Evolutionary conservation across 1,140 invertebrate genomes (phyloP).

Genomic region (Drosophila pectinifera): DNA sequence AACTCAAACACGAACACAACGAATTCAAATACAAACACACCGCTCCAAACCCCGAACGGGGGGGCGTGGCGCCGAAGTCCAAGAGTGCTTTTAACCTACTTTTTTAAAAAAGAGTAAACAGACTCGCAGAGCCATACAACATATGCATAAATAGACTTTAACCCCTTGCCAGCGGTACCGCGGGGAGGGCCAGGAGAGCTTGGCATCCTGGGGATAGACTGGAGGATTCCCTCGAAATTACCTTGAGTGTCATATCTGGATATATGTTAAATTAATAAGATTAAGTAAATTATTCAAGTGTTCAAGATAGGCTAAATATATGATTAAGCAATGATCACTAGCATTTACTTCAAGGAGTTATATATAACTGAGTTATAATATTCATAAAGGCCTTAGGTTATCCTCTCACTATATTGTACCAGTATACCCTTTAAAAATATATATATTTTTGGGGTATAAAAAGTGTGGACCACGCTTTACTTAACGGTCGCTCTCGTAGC

Average conservation of each 20-base stretch:
- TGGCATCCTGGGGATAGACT: neutral
- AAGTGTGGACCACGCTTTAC: constrained; percentile 56
- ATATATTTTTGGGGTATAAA: constrained; percentile 8
- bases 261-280: too few species aligned
- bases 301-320: too few species aligned
- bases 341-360: too few species aligned
- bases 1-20: constrained; percentile 29
- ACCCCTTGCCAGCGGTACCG: constrained; percentile 28
- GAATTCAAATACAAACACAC: constrained; percentile 28
- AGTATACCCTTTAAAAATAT: neutral
- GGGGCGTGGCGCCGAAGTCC: constrained; percentile 56
- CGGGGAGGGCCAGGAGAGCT: constrained; percentile 2
- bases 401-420: neutral
- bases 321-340: too few species aligned
- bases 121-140: constrained; percentile 33
- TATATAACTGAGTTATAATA: too few species aligned
- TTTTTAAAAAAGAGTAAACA: constrained; percentile 52
- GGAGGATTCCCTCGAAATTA: neutral
- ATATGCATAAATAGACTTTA: constrained; percentile 62
- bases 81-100: constrained; percentile 82
- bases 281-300: too few species aligned
- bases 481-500: constrained; percentile 47
- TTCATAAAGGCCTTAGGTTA: too few species aligned
- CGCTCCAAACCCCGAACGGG: constrained; percentile 8
- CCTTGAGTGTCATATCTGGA: rapidly evolving